Base-by-base conservation (phyloP, 2,113 vertebrate genomes). In the Balaenoptera acutorostrata region DNA sequence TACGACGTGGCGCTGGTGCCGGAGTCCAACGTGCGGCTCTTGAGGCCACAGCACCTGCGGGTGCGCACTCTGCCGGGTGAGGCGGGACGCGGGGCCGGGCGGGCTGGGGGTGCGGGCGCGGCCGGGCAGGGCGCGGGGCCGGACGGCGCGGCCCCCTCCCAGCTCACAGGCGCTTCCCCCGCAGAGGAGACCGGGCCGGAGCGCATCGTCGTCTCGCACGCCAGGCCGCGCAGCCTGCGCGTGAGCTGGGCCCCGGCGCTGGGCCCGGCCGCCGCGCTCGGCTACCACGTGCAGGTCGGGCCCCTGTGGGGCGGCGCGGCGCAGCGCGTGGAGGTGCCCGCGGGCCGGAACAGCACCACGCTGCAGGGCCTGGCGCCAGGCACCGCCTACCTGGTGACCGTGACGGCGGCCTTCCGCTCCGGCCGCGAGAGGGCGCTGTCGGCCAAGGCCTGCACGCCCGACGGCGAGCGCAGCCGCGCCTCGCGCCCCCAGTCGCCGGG, bases 361-460 rank as follows among this genome's bases (percentile, higher is more conserved):
- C 98, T 99, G 97, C 98, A 98, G 61, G 98, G 99, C 29, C 99
- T 99, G 97, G 97, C 99, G 18, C 99, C 99, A 1, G 99, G 99
- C 90, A 99, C 99, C 21, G 99, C 99, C 84, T 99, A 99, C 96
- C 96, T 99, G 97, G 99, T 99, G 96, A 99, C 99, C 0, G 99
- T 99, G 63, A 99, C 98, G 0, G 99, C 99, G 0, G 68, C 98
- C 69, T 99, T 99, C 57, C 96, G 97, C 8, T 99, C 99, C 0
- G 99, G 99, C 55, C 98, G 97, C 83, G 99, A 99, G 98, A 99
- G 98, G 75, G 99, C 99, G 6, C 98, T 99, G 97, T 99, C 99
- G 0, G 99, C 99, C 57, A 99, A 99, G 96, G 99, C 98, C 2
- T 99, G 99, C 97, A 99, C 99, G 1, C 98, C 98, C 68, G 99